Conservation (phyloP, 2,797 vertebrate species). For the Nyctibius grandis region DNA sequence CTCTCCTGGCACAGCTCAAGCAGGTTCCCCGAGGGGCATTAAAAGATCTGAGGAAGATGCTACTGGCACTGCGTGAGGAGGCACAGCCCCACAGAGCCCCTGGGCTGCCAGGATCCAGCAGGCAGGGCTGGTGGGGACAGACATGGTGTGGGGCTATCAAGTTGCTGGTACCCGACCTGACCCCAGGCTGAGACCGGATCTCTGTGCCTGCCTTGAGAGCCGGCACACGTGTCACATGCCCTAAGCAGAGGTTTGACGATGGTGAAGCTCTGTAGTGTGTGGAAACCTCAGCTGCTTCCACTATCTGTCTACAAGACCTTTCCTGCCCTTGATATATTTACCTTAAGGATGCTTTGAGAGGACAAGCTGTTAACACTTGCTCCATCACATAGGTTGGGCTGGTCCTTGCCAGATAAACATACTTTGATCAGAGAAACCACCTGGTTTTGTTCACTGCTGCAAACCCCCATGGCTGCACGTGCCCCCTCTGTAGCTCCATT, state of each 20-base stretch:
- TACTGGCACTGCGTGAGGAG: neutral
- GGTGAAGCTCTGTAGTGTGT: neutral
- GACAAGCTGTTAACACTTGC: neutral
- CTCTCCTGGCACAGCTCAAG: neutral
- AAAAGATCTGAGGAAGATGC: neutral
- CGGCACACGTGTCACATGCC: rapidly evolving
- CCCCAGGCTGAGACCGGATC: neutral
- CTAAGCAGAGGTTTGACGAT: neutral
- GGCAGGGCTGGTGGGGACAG: neutral
- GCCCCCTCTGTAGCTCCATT: neutral
- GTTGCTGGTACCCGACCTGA: neutral
- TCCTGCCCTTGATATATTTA: neutral
- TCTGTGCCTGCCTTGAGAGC: neutral
- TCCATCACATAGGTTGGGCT: neutral
- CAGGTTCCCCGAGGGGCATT: neutral
- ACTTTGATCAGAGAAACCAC: neutral
- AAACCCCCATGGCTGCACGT: rapidly evolving
- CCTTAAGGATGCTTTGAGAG: neutral
- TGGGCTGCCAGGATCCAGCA: neutral
- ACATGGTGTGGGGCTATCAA: rapidly evolving
- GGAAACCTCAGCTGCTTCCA: neutral
- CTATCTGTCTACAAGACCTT: neutral
- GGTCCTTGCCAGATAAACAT: neutral
- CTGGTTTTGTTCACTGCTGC: neutral
- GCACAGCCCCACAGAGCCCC: rapidly evolving